Evolutionary conservation across 2,797 vertebrate species (phyloP).

Genomic region (Esox masquinongy): DNA sequence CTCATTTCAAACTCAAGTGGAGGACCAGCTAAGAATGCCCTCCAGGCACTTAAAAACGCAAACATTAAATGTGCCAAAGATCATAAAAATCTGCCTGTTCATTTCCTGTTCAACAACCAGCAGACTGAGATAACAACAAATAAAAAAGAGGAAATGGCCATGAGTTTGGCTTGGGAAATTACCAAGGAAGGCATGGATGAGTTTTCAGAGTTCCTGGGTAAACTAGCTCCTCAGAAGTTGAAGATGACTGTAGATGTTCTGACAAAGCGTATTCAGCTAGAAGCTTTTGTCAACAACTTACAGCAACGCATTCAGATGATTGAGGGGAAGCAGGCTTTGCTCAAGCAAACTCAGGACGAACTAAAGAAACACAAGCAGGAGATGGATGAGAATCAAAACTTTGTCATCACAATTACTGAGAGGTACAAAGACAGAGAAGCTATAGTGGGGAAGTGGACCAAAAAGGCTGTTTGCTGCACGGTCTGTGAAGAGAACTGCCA

Average conservation of each 20-base stretch:
- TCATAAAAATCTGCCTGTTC: slow-evolving; percentile 5
- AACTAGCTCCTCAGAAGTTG: not conserved
- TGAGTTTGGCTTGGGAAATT: slow-evolving; percentile 5
- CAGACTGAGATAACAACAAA: too few relatives aligned
- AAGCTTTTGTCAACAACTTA: slow-evolving; percentile 14
- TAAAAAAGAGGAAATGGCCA: not conserved
- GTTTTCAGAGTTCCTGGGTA: slow-evolving; percentile 14
- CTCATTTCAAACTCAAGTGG: not conserved
- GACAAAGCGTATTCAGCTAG: slow-evolving; percentile 7
- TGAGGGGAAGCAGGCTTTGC: not conserved
- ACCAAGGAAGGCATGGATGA: slow-evolving; percentile 1
- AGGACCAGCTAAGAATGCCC: slow-evolving; percentile 9
- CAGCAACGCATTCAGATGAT: not conserved
- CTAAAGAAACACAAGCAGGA: slow-evolving; percentile 12
- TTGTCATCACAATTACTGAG: not conserved
- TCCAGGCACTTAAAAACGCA: slow-evolving; percentile 18
- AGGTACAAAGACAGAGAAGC: not conserved
- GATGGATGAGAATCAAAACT: not conserved
- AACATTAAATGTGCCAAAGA: slow-evolving; percentile 22
- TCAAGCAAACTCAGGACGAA: not conserved
- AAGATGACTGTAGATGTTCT: slow-evolving; percentile 22
- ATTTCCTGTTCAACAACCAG: not conserved
- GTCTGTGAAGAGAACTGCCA: slow-evolving; percentile 41
- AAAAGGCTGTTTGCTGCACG: slow-evolving; percentile 11
- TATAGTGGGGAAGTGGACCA: not conserved